Evolutionary conservation across 1,140 invertebrate genomes (phyloP).

Genomic region (Nomia melanderi): DNA sequence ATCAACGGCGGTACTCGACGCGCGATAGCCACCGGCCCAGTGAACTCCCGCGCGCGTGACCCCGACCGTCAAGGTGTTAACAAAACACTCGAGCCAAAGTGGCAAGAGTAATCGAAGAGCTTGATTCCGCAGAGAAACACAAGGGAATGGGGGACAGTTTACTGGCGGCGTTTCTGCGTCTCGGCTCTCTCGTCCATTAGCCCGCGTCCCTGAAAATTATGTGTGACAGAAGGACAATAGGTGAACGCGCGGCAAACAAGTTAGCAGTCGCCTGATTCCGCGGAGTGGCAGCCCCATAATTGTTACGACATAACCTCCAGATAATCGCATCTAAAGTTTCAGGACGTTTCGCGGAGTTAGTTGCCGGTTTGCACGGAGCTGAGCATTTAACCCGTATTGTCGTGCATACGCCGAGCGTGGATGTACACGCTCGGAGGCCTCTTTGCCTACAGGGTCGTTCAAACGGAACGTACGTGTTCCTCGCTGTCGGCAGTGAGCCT

Average conservation of each 20-base stretch:
- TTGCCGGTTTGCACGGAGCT: conserved; percentile 74
- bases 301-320: conserved; percentile 80
- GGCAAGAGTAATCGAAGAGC: neutral
- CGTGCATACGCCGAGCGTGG: conserved; percentile 70
- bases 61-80: too few species aligned
- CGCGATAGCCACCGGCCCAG: too few species aligned
- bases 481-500: conserved; percentile 40
- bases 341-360: conserved; percentile 78
- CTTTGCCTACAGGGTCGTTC: conserved; percentile 67
- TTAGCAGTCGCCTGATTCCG: conserved; percentile 73
- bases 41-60: too few species aligned
- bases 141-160: neutral
- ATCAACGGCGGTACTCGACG: too few species aligned
- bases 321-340: conserved; percentile 81
- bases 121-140: neutral
- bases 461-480: conserved; percentile 64
- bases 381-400: conserved; percentile 81
- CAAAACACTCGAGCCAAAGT: too few species aligned
- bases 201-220: conserved; percentile 72
- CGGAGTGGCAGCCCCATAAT: conserved; percentile 80
- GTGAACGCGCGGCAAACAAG: conserved; percentile 74
- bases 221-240: conserved; percentile 72
- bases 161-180: neutral
- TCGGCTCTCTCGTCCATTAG: conserved; percentile 62
- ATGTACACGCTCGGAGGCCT: conserved; percentile 68